Conservation (phyloP, 1,140 invertebrate genomes). For the Ylistrum balloti region DNA sequence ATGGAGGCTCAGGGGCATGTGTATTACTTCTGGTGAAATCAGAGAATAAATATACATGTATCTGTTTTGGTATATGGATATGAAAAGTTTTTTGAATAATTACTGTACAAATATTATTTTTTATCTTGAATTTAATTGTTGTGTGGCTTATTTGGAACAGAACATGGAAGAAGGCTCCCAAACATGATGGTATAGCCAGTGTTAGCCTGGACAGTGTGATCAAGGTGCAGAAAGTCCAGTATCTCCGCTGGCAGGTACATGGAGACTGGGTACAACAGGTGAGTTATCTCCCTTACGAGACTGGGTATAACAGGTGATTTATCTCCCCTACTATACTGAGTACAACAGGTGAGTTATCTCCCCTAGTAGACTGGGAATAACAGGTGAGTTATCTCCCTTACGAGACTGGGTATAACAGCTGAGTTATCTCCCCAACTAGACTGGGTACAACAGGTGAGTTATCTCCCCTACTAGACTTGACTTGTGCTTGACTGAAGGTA, state of each 20-base stretch:
- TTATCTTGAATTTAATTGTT: too few species aligned
- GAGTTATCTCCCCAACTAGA: not conserved
- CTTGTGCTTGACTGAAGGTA: too few species aligned
- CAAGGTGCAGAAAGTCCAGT: slow-evolving; percentile 74
- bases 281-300: slow-evolving; percentile 13
- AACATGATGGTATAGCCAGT: slow-evolving; percentile 81
- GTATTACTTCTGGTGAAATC: too few species aligned
- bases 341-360: slow-evolving; percentile 67
- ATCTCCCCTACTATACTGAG: not conserved
- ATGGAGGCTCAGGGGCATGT: too few species aligned
- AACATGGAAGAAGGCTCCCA: slow-evolving; percentile 82
- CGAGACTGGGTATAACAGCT: slow-evolving; percentile 81
- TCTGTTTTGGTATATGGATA: too few species aligned
- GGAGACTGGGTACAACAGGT: slow-evolving; percentile 83
- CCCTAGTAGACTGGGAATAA: slow-evolving; percentile 82
- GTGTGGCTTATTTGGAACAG: slow-evolving; percentile 64
- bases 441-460: slow-evolving; percentile 52
- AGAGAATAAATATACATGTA: too few species aligned
- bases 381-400: slow-evolving; percentile 70
- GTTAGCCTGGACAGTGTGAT: slow-evolving; percentile 78
- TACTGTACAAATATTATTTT: too few species aligned
- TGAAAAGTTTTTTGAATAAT: too few species aligned
- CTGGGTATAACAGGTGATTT: slow-evolving; percentile 81
- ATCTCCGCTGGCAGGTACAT: slow-evolving; percentile 82
- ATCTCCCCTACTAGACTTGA: slow-evolving; percentile 81